phyloP scores from a whole-genome alignment of 2,797 vertebrate species.

The Ficedula albicollis region DNA sequence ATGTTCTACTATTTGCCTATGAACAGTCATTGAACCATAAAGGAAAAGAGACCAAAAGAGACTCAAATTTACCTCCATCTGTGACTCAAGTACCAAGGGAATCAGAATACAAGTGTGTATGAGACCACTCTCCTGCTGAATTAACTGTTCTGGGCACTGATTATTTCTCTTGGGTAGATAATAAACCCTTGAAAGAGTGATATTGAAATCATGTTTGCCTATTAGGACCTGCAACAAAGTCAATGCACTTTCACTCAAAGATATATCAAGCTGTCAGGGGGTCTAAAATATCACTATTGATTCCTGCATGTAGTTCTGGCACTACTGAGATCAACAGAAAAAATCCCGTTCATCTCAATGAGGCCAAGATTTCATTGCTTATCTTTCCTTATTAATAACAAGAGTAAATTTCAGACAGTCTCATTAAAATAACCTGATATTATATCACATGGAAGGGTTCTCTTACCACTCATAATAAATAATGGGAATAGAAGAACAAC shows the following conservation, averaged over 20 bases:
- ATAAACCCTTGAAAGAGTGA: neutral
- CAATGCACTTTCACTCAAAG: neutral
- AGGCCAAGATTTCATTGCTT: neutral
- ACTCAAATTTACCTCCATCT: neutral
- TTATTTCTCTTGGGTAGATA: neutral
- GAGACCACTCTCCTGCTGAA: neutral
- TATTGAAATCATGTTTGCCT: neutral
- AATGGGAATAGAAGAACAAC: neutral
- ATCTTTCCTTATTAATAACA: neutral
- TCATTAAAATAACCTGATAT: neutral
- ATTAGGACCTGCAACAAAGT: neutral
- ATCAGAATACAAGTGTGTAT: neutral
- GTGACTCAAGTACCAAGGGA: neutral
- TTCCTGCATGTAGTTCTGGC: neutral
- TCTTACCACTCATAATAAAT: neutral
- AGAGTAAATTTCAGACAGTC: neutral
- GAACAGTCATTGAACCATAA: neutral
- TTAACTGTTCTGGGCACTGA: rapidly evolving
- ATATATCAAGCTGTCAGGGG: neutral
- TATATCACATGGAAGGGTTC: neutral
- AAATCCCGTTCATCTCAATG: neutral
- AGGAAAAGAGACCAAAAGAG: neutral
- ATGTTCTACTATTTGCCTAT: neutral
- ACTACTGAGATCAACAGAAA: neutral
- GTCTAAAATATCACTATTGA: neutral